These are phyloP conservation scores for Grammomys dolichurus DNA, from an alignment of 2,113 vertebrate genomes.

Conservation along the genomic window DNA sequence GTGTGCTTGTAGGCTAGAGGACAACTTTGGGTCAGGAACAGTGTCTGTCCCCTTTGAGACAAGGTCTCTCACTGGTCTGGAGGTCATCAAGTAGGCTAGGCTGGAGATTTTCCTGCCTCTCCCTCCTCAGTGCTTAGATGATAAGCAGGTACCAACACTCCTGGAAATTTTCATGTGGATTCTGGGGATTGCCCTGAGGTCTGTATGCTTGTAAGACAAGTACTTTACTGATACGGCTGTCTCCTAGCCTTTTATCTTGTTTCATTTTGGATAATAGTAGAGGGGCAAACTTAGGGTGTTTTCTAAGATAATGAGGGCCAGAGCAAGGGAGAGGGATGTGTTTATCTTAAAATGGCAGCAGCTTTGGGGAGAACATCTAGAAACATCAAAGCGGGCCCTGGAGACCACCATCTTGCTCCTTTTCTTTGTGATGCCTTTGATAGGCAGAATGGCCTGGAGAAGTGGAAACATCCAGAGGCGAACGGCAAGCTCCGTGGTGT, in stretches of 20 bases:
- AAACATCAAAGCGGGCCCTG: neutral
- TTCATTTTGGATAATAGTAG: slow-evolving; percentile 19
- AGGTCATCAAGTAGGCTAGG: neutral
- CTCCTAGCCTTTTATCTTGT: neutral
- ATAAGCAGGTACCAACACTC: neutral
- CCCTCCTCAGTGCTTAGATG: neutral
- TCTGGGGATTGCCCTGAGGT: neutral
- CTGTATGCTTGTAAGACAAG: neutral
- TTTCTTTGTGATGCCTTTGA: neutral
- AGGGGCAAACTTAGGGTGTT: slow-evolving; percentile 1
- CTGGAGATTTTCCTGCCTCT: neutral
- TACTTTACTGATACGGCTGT: neutral
- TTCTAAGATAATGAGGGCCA: neutral
- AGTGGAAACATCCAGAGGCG: neutral
- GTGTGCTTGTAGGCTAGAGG: too few species aligned
- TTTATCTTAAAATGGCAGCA: neutral
- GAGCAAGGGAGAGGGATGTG: neutral
- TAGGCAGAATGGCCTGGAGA: neutral
- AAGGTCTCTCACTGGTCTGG: neutral
- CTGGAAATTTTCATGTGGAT: neutral
- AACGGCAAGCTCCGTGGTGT: neutral
- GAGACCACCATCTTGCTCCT: neutral
- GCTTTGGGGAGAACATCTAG: neutral
- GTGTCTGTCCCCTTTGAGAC: neutral
- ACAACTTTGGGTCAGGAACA: too few species aligned